These are phyloP conservation scores for Orthosia cruda DNA, from an alignment of 2,888 invertebrate genomes.

Conservation along the genomic window DNA sequence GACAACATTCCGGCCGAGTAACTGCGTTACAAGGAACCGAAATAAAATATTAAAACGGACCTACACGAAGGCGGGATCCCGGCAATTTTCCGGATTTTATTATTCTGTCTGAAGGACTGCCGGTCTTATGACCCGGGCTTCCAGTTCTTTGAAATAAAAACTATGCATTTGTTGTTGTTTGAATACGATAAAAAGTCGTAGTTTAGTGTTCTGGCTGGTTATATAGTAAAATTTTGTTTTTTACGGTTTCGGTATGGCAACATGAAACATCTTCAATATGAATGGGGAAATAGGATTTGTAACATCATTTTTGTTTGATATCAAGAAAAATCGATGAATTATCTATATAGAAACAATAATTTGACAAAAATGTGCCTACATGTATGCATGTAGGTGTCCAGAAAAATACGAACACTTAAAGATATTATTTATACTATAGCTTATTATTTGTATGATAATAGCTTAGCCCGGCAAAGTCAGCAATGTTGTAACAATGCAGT, in stretches of 20 bases:
- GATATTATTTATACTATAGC: no score
- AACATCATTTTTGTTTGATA: no score
- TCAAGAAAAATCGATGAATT: no score
- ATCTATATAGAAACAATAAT: no score
- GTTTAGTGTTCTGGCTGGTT: constrained; percentile 17
- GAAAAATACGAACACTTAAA: no score
- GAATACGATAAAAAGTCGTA: constrained; percentile 16
- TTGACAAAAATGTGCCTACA: no score
- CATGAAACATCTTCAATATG: not conserved
- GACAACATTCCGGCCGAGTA: constrained; percentile 36
- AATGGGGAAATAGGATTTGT: no score
- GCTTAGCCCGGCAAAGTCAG: no score
- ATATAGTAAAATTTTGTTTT: constrained; percentile 2
- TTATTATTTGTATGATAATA: no score
- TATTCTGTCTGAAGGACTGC: constrained; percentile 57
- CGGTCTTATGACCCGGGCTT: constrained; percentile 34
- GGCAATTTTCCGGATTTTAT: constrained; percentile 57
- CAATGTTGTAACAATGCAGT: no score
- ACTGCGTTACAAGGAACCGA: constrained; percentile 39
- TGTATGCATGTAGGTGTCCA: no score
- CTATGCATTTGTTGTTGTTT: constrained; percentile 36
- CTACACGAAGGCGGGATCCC: constrained; percentile 21
- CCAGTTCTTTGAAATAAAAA: constrained; percentile 45
- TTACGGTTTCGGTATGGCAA: no score
- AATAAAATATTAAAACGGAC: constrained; percentile 61